A percentile compares a stretch with the other conserved stretches of the same genome.
phyloP scores from a whole-genome alignment of 2,113 vertebrate genomes.

The Marcusenius ussheri region DNA sequence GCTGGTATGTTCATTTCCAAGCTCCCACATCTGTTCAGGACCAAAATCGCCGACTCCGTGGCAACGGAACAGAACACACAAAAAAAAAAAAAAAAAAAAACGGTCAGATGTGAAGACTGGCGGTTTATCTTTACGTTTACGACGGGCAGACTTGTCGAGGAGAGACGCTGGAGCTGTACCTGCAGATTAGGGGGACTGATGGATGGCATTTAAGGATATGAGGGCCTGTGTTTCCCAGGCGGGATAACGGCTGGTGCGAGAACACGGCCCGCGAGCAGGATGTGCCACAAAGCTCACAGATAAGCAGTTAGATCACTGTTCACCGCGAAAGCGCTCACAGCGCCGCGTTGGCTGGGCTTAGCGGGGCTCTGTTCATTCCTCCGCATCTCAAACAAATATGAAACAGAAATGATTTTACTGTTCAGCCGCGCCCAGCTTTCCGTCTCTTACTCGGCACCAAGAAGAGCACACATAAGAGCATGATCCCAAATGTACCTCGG shows the following conservation, averaged over 20 bases:
- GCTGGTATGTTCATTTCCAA: not conserved
- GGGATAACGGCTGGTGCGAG: constrained; percentile 24
- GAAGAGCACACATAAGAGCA: not conserved
- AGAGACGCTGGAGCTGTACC: constrained; percentile 42
- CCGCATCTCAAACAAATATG: not conserved
- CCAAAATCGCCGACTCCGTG: not conserved
- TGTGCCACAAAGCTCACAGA: not conserved
- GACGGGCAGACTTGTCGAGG: constrained; percentile 56
- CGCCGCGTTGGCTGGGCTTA: not conserved
- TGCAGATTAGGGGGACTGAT: constrained; percentile 52
- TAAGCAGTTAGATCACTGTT: not conserved
- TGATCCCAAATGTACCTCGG: not conserved
- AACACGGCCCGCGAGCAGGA: not conserved
- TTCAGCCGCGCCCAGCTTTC: not conserved
- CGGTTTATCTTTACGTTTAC: constrained; percentile 55
- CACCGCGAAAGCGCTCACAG: not conserved
- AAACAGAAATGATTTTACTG: not conserved
- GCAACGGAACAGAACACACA: constrained; percentile 12
- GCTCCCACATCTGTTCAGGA: constrained; percentile 25
- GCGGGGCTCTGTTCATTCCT: not conserved
- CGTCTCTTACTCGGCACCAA: not conserved
- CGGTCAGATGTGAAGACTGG: constrained; percentile 40
- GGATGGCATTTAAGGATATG: constrained; percentile 51
- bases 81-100: not conserved
- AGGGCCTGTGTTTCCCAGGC: constrained; percentile 41